Evolutionary conservation across 2,113 vertebrate species (phyloP), one percentile per base, ranked within the genome.

Genomic region (Pygoscelis antarcticus): DNA sequence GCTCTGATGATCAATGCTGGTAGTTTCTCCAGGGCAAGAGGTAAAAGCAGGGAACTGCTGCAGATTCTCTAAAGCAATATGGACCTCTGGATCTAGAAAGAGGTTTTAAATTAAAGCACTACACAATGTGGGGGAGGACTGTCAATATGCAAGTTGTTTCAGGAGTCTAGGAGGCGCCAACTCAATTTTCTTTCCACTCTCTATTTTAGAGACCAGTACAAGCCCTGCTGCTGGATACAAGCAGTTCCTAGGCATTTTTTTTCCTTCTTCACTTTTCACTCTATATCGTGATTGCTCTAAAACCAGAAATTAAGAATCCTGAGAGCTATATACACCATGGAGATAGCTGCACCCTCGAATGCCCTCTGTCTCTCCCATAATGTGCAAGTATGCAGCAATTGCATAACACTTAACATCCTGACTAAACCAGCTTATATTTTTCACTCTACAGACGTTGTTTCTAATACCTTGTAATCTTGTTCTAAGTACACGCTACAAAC

Each of bases 21-120:
- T 58, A 96, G 92, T 96, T 96, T 98, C 98, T 58, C 96, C 95
- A 4, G 95, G 79, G 96, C 87, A 98, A 96, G 98, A 98, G 11
- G 98, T 99, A 90, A 99, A 99, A 60, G 99, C 99, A 96, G 99
- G 99, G 96, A 99, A 99, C 97, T 99, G 99, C 97, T 99, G 99
- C 80, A 99, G 98, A 98, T 99, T 99, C 98, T 99, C 99, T n/a
- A 99, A 96, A 52, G 99, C 99, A 95, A 99, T 99, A 90, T 99
- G 99, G 90, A 99, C 99, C 97, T 99, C 99, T 18, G 99, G 99
- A 97, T 99, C 99, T 99, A 97, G 75, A 93, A 94, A 89, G 46
- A 97, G 42, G 60, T 87, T 94, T 94, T 72, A 83, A 94, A 95
- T 91, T 91, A 95, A 87, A 96, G 49, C 75, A 93, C 75, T 91